Evolutionary conservation across 2,113 vertebrate genomes (phyloP), one percentile per base, ranked within the genome.

Genomic region (Hucho hucho): DNA sequence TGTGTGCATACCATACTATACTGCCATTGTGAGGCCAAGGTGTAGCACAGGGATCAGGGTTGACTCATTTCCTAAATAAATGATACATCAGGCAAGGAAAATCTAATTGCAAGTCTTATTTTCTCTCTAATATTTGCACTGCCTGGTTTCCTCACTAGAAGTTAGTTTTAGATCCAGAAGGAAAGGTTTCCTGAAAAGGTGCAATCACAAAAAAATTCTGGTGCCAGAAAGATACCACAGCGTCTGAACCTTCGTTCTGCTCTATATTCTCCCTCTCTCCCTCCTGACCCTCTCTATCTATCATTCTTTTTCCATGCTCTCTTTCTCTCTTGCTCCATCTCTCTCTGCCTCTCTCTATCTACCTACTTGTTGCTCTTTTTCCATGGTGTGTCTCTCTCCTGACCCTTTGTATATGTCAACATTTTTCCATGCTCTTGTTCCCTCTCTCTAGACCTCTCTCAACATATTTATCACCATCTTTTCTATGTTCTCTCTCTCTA

Each of bases 401-500:
- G 13, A 26, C 2, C 24, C 24, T 25, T 25, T 65, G 24, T 28
- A 25, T 3, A 4, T 65, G 13, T 65, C 13, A 16, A 16, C 1
- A 5, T 26, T 16, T 65, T 14, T 28, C 25, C 26, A 25, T 65
- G 22, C n/a, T 76, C 77, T 78, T 77, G 56, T 83, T 85, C 77
- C 67, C 3, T 13, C 64, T 69, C 37, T 61, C 69, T 64, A 18
- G 46, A 61, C 46, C 9, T 22, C 83, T 83, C 76, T 78, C 58
- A 58, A 53, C 46, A 6, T 13, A 14, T 9, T 29, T 63, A 43
- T 25, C 11, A 7, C n/a, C 13, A 9, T 63, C 11, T 63, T 24
- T 25, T 24, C 49, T 53, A 53, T 53, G 49, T 18, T 67, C 14
- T 67, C 14, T 66, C 14, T 16, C 6, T 66, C 14, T 32, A 28